These are phyloP conservation scores for Lamellibrachia luymesi DNA, from an alignment of 1,140 invertebrate genomes.

Conservation along the genomic window DNA sequence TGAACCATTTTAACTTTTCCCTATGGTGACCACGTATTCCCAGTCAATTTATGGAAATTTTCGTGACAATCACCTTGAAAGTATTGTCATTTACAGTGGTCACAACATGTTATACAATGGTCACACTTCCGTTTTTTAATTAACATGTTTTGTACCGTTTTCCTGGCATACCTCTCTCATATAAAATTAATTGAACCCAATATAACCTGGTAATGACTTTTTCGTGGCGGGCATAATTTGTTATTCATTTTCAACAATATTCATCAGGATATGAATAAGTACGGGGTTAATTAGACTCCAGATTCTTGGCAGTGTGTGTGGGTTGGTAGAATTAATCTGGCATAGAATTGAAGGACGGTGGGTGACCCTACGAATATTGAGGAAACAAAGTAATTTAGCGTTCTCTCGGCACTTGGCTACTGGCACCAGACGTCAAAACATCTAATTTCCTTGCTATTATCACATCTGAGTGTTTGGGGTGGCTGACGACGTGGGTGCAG, in stretches of 20 bases:
- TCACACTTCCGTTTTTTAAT: background rate
- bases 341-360: background rate
- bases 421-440: background rate
- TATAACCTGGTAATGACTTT: background rate
- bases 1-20: background rate
- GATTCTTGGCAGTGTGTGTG: background rate
- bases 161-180: background rate
- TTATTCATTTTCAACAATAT: background rate
- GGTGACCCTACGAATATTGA: background rate
- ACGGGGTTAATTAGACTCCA: background rate
- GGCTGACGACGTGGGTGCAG: background rate
- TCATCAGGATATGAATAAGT: constrained; percentile 1
- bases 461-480: background rate
- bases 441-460: background rate
- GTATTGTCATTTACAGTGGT: background rate
- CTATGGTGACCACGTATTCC: background rate
- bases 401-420: background rate
- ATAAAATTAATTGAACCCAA: background rate
- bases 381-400: background rate
- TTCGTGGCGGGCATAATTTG: background rate
- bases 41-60: background rate
- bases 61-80: background rate
- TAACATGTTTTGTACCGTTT: background rate
- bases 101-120: background rate
- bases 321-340: background rate